A percentile compares a stretch with the other conserved stretches of the same genome.
phyloP scores from a whole-genome alignment of 2,888 invertebrate species.

The Dione vanillae region DNA sequence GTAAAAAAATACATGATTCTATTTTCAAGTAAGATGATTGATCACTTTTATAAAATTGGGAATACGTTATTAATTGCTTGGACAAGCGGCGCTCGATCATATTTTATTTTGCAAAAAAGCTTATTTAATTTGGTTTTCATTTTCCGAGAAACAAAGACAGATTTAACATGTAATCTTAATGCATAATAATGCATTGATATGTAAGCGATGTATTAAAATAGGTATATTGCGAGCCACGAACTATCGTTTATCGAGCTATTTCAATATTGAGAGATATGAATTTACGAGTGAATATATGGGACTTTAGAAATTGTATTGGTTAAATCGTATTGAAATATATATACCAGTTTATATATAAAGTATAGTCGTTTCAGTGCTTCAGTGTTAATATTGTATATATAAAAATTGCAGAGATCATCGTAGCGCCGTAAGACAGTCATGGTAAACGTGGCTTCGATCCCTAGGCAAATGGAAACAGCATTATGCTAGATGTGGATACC shows the following conservation, averaged over 20 bases:
- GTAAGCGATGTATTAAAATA: neutral
- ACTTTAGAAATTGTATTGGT: no score
- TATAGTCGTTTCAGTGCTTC: no score
- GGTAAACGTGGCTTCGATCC: no score
- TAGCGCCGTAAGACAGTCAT: no score
- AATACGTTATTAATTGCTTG: conserved; percentile 25
- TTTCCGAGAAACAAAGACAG: neutral
- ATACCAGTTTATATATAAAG: no score
- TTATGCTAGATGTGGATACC: no score
- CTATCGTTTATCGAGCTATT: neutral
- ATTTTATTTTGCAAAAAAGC: conserved; percentile 8
- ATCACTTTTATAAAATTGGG: conserved; percentile 21
- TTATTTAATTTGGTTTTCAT: conserved; percentile 10
- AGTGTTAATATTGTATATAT: no score
- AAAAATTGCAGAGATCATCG: no score
- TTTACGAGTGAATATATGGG: no score
- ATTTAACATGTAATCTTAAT: no score
- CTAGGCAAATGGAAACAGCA: no score
- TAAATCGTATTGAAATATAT: no score
- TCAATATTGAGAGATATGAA: neutral
- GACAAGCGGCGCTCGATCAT: conserved; percentile 16
- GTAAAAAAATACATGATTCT: neutral
- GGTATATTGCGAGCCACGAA: neutral
- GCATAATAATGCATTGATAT: neutral
- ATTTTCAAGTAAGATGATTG: conserved; percentile 23